Base-by-base conservation (phyloP, 2,113 vertebrate species). In the Eurypyga helias region DNA sequence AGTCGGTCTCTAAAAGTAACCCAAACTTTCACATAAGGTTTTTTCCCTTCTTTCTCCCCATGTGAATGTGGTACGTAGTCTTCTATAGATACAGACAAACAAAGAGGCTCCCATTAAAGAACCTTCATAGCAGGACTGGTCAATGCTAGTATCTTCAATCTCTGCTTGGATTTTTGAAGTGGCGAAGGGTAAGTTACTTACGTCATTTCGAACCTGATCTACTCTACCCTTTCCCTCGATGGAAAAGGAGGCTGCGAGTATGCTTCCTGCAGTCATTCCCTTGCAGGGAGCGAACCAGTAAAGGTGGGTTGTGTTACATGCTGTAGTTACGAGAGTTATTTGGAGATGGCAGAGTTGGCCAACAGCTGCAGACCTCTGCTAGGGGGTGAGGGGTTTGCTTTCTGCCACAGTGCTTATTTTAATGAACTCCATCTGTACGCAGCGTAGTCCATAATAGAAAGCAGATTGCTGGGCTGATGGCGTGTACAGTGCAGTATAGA, bases 281-380 rank as follows among this genome's bases (percentile, higher is more conserved):
- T 55, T 38, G 31, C 83, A 75, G 46, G 49, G 72, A 83, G 72
- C 0, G 19, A 83, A 64, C 67, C 62, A 55, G 21, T 73, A 70
- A 86, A 76, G 95, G 45, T 70, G 77, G 72, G 33, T 70, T 84
- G 67, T 55, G 57, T 87, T 83, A 75, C 86, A 28, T 4, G 60
- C 52, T 52, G 86, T 18, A 93, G 80, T 72, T 91, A 77, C 28
- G 92, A 24, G 69, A 97, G 79, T 77, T 94, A 97, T 93, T 70
- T 87, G 79, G 86, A 61, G 81, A 70, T 65, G 84, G 55, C 61
- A 0, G 16, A 83, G 85, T 34, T 92, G 89, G 48, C 66, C 10
- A 45, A 92, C 96, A 97, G 95, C 97, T 97, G 97, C 96, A 95
- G 80, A 65, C 25, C 57, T 75, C 60, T 49, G 90, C 87, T 92